These are phyloP conservation scores for Elachura formosa DNA, from an alignment of 2,113 vertebrate genomes.

Conservation along the genomic window DNA sequence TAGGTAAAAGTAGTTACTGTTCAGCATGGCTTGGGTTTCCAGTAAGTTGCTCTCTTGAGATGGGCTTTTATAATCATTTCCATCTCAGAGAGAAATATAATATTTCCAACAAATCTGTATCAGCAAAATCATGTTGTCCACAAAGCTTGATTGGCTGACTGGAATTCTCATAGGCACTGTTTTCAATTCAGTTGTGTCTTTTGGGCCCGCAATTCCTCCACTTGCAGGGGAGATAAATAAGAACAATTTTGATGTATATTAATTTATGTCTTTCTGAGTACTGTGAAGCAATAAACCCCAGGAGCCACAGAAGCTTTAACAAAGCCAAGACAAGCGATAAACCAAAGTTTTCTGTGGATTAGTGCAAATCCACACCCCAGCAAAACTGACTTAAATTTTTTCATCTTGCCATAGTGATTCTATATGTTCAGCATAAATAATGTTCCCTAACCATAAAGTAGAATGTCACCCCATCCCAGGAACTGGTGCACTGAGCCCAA, in stretches of 20 bases:
- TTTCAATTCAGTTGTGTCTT: neutral
- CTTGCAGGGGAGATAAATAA: neutral
- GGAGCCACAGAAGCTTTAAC: slow-evolving; percentile 21
- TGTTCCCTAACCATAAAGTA: neutral
- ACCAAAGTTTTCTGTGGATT: slow-evolving; percentile 22
- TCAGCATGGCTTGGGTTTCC: neutral
- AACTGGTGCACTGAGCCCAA: neutral
- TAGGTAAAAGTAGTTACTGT: slow-evolving; percentile 11
- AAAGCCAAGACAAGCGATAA: slow-evolving; percentile 22
- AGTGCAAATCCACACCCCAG: slow-evolving; percentile 15
- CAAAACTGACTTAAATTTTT: slow-evolving; percentile 28
- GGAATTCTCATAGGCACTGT: neutral
- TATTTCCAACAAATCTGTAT: neutral
- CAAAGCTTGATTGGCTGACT: neutral
- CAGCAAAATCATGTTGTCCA: neutral
- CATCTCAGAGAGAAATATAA: neutral
- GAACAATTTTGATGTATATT: neutral
- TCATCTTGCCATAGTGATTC: slow-evolving; percentile 8
- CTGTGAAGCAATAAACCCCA: slow-evolving; percentile 11
- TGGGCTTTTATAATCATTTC: slow-evolving; percentile 23
- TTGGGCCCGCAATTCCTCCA: neutral
- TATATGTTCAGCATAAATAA: slow-evolving; percentile 27
- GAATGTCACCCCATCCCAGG: neutral
- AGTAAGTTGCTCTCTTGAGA: neutral
- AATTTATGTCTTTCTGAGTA: neutral